Conservation (phyloP, 53 echinoderm and acorn worm species). For the Echinarachnius parma region DNA sequence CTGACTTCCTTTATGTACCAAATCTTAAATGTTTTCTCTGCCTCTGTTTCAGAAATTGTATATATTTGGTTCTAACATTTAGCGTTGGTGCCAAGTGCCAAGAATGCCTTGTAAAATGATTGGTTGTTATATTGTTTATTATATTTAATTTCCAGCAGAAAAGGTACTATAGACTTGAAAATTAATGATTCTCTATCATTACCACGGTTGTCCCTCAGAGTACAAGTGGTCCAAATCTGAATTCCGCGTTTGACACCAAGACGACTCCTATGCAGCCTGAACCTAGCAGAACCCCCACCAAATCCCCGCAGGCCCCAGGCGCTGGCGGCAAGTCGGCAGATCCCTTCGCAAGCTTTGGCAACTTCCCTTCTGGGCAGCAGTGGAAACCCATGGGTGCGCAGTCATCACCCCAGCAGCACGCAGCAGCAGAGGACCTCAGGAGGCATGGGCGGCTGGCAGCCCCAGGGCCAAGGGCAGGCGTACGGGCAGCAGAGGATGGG, state of each 20-base stretch:
- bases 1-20: too few species aligned
- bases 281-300: conserved; percentile 47
- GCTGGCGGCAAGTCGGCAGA: conserved; percentile 53
- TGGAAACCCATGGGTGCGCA: conserved; percentile 3
- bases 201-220: conserved; percentile 53
- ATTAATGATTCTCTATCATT: too few species aligned
- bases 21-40: too few species aligned
- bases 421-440: not conserved
- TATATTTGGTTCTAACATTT: too few species aligned
- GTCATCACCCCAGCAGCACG: conserved; percentile 20
- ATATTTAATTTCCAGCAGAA: too few species aligned
- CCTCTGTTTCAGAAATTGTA: too few species aligned
- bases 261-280: conserved; percentile 41
- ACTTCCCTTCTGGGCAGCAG: conserved; percentile 22
- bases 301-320: conserved; percentile 30
- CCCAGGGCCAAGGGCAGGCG: conserved; percentile 17
- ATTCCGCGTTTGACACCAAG: conserved; percentile 67
- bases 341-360: conserved; percentile 86
- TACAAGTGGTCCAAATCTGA: conserved; percentile 83
- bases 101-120: too few species aligned
- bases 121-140: too few species aligned
- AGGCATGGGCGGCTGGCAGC: conserved; percentile 58
- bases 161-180: too few species aligned
- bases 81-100: too few species aligned
- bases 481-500: too few species aligned